These are phyloP conservation scores for Neolamprologus fasciatus DNA, from an alignment of 2,113 vertebrate species.

Conservation along the genomic window DNA sequence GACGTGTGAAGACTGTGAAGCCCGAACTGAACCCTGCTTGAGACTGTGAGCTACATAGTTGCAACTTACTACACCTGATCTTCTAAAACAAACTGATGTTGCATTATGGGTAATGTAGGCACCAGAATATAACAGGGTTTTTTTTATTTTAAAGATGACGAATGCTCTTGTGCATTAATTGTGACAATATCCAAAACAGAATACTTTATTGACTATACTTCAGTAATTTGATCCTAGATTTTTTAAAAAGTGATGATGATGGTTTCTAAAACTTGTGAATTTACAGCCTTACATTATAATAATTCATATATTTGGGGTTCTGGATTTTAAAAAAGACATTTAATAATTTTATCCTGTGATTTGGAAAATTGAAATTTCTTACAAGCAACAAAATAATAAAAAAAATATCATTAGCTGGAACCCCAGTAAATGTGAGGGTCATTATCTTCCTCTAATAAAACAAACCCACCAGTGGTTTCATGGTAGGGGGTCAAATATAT, in stretches of 20 bases:
- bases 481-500: neutral
- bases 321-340: accelerated
- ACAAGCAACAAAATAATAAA: neutral
- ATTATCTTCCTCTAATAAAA: neutral
- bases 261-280: neutral
- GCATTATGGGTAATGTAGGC: neutral
- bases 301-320: neutral
- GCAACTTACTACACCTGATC: neutral
- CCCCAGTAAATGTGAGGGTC: neutral
- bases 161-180: neutral
- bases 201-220: neutral
- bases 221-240: neutral
- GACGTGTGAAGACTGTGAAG: neutral
- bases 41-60: neutral
- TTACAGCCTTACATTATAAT: neutral
- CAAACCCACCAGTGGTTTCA: neutral
- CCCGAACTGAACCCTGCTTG: neutral
- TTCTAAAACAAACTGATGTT: neutral
- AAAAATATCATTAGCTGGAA: neutral
- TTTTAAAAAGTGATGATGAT: neutral
- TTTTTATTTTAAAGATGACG: neutral
- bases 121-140: neutral
- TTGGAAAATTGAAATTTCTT: neutral
- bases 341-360: neutral
- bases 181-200: neutral